Evolutionary conservation across 2,797 vertebrate species (phyloP).

Genomic region (Gallinago stenura): DNA sequence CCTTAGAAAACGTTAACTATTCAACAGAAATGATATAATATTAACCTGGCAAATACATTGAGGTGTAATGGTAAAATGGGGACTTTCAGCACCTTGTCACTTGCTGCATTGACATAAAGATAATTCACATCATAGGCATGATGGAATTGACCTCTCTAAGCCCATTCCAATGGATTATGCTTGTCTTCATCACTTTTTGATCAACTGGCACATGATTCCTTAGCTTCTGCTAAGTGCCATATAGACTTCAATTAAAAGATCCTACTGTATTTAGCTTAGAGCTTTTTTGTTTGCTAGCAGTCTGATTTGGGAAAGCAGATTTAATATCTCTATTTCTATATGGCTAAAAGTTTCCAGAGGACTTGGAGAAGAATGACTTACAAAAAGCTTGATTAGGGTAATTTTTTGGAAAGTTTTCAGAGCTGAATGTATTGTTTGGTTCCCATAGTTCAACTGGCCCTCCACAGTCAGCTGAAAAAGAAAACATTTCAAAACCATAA

Average conservation of each 20-base stretch:
- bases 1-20: neutral
- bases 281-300: neutral
- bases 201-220: neutral
- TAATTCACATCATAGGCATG: neutral
- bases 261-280: neutral
- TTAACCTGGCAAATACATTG: neutral
- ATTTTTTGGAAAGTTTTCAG: constrained; percentile 85
- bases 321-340: neutral
- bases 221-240: neutral
- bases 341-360: neutral
- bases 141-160: neutral
- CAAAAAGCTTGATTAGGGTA: constrained; percentile 85
- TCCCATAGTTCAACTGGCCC: constrained; percentile 90
- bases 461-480: constrained; percentile 87
- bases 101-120: neutral
- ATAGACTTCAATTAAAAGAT: neutral
- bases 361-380: constrained; percentile 77
- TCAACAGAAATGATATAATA: neutral
- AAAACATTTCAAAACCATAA: constrained; percentile 1
- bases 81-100: neutral
- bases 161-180: neutral
- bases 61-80: neutral
- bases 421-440: constrained; percentile 87
- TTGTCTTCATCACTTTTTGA: neutral
- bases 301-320: neutral